Evolutionary conservation across 1,140 invertebrate genomes (phyloP).

Genomic region (Calosoma granatense): DNA sequence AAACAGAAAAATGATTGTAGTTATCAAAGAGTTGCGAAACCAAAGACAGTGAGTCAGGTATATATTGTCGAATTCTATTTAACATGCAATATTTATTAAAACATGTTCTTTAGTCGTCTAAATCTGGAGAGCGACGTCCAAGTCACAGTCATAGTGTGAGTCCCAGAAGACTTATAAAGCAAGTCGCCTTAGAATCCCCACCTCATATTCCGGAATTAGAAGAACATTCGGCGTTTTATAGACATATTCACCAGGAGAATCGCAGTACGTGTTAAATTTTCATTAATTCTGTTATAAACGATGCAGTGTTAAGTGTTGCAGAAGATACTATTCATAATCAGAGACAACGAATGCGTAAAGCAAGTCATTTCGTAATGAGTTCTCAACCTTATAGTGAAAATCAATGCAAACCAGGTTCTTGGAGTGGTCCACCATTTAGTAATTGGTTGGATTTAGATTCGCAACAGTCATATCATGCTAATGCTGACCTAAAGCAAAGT

Average conservation of each 20-base stretch:
- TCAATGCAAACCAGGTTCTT: conserved; percentile 31
- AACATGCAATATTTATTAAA: not conserved
- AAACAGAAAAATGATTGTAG: conserved; percentile 30
- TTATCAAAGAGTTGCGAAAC: conserved; percentile 33
- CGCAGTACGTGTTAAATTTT: conserved; percentile 20
- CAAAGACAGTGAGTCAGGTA: conserved; percentile 22
- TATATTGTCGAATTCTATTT: not conserved
- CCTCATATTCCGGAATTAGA: conserved; percentile 33
- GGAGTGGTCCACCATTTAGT: conserved; percentile 25
- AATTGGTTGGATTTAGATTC: conserved; percentile 15
- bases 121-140: conserved; percentile 19
- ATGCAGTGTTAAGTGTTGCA: too few relatives aligned
- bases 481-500: conserved; percentile 46
- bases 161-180: conserved; percentile 53
- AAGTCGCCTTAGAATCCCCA: conserved; percentile 54
- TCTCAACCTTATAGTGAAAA: conserved; percentile 35
- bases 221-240: conserved; percentile 23
- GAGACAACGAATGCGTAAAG: conserved; percentile 35
- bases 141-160: conserved; percentile 33
- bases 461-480: conserved; percentile 22
- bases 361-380: conserved; percentile 36
- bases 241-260: conserved; percentile 25
- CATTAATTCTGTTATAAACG: too few relatives aligned
- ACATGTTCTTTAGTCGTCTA: conserved; percentile 17
- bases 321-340: conserved; percentile 25